Evolutionary conservation across 2,113 vertebrate genomes (phyloP), one percentile per base, ranked within the genome.

Genomic region (Toxotes jaculatrix): DNA sequence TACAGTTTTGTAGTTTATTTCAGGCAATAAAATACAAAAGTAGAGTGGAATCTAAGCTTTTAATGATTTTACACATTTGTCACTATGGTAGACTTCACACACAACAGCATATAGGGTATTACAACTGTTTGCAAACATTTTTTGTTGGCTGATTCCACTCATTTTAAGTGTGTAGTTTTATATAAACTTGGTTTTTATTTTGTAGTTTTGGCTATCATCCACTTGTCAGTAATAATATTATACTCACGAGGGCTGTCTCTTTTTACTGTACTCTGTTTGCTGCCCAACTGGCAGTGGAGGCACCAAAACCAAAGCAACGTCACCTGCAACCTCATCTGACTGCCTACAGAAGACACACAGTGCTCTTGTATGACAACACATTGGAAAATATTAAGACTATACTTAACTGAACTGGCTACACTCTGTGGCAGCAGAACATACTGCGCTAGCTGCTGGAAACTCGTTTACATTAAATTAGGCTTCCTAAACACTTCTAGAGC

Each of bases 11-110:
- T 7, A 17, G 40, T 80, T 83, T 63, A 63, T 71, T 51, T 53
- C 65, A 64, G 74, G 56, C 53, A 51, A 66, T 69, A 40, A 21
- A 17, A 60, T 38, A 23, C 38, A 64, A 65, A 63, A 51, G 69
- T 49, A 27, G 42, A 36, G 60, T 42, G 4, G 16, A 32, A 75
- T 61, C 43, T 9, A 6, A 56, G 11, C n/a, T 56, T 27, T 51
- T 21, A n/a, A 21, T 21, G 19, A 9, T 21, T 49, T 21, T 19
- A 21, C 7, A 51, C 9, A 9, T 51, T 51, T n/a, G 21, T 9
- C 49, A 9, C 17, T 21, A 21, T 51, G 19, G 19, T 51, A 49
- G 16, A 14, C 4, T 49, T 16, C 49, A 51, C 49, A n/a, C 19
- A 51, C 19, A 9, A 8, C 49, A 21, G 21, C 13, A 16, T 45